Evolutionary conservation across 1,140 invertebrate genomes (phyloP).

Genomic region (Meloidogyne chitwoodi): DNA sequence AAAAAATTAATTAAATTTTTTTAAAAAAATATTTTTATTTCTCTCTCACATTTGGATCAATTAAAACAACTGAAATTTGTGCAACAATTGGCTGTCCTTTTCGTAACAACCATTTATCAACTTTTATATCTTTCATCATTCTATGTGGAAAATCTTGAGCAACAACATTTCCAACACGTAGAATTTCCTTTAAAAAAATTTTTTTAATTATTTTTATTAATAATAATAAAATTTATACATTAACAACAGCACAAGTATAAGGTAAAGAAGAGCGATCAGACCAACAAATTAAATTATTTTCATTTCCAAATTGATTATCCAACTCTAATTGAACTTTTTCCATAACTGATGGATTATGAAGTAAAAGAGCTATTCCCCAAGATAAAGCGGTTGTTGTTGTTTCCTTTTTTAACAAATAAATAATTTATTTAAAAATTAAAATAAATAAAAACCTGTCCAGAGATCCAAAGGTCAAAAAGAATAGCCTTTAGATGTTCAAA

Average conservation of each 20-base stretch:
- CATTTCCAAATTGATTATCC: constrained; percentile 14
- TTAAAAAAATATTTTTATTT: background rate
- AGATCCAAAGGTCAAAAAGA: constrained; percentile 31
- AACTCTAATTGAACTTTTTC: constrained; percentile 29
- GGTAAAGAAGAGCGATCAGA: constrained; percentile 21
- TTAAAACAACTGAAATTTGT: constrained; percentile 25
- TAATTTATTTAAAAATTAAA: constrained; percentile 8
- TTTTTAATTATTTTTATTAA: too few species aligned
- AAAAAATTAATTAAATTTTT: background rate
- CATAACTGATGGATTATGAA: constrained; percentile 30
- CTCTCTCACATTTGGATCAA: constrained; percentile 12
- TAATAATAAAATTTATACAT: too few species aligned
- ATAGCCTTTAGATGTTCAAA: constrained; percentile 17
- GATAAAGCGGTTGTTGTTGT: constrained; percentile 29
- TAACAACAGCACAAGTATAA: constrained; percentile 29
- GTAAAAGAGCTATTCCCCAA: constrained; percentile 29
- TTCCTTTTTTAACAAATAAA: constrained; percentile 7
- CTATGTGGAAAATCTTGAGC: constrained; percentile 21
- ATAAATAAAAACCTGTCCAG: constrained; percentile 29
- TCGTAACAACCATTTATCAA: background rate
- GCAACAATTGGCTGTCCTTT: constrained; percentile 18
- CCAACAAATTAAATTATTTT: background rate
- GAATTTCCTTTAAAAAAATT: constrained; percentile 15
- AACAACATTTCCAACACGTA: constrained; percentile 23
- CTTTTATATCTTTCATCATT: constrained; percentile 14